A percentile compares a stretch with the other conserved stretches of the same genome.
phyloP scores from a whole-genome alignment of 2,888 invertebrate genomes.

The Leptinotarsa rubiginosa region DNA sequence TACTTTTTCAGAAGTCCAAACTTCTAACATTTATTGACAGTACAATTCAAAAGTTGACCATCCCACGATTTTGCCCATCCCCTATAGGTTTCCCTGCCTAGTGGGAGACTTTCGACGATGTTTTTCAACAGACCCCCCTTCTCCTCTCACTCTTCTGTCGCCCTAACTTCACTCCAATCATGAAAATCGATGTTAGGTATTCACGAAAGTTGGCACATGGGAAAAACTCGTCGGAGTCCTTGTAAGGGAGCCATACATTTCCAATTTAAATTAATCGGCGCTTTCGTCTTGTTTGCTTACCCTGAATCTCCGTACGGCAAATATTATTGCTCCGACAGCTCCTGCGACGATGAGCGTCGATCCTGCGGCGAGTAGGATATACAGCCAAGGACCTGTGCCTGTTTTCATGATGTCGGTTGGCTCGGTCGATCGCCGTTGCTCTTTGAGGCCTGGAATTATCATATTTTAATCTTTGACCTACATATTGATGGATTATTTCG shows the following conservation, averaged over 20 bases:
- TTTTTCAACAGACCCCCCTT: not conserved
- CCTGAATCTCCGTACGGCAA: slow-evolving; percentile 62
- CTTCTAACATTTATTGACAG: too few species aligned
- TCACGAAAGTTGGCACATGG: slow-evolving; percentile 7
- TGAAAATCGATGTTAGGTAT: slow-evolving; percentile 18
- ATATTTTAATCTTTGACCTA: not conserved
- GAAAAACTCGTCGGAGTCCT: slow-evolving; percentile 9
- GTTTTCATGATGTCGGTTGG: slow-evolving; percentile 53
- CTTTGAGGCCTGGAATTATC: slow-evolving; percentile 61
- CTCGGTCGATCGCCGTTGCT: slow-evolving; percentile 65
- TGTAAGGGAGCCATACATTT: slow-evolving; percentile 19
- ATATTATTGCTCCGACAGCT: slow-evolving; percentile 61
- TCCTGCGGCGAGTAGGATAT: slow-evolving; percentile 63
- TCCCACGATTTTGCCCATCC: too few species aligned
- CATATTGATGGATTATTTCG: not conserved
- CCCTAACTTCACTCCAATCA: not conserved
- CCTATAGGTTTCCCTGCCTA: not conserved
- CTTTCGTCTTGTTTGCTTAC: slow-evolving; percentile 45
- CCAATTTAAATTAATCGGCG: slow-evolving; percentile 26
- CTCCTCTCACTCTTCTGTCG: not conserved
- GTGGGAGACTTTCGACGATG: not conserved
- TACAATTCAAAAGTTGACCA: too few species aligned
- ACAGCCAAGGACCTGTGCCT: slow-evolving; percentile 61
- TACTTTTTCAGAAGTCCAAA: too few species aligned
- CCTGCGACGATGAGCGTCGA: slow-evolving; percentile 65